Evolutionary conservation across 2,888 invertebrate genomes (phyloP).

Genomic region (Ormyrus rosae): DNA sequence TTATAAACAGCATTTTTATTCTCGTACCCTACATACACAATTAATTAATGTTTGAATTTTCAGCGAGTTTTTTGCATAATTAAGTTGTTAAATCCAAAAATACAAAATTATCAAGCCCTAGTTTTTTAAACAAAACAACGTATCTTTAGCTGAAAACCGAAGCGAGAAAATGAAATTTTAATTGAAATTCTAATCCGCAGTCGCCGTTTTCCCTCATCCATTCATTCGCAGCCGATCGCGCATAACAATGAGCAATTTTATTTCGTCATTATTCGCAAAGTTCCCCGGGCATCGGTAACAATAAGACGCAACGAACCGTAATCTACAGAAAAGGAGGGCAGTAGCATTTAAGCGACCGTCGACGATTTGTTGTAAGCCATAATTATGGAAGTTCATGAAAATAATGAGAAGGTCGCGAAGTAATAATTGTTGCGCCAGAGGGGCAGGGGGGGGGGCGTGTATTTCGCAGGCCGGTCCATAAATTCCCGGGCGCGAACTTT

Average conservation of each 20-base stretch:
- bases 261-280: neutral
- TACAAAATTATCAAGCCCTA: too few species aligned
- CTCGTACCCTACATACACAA: too few species aligned
- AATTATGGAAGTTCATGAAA: conserved; percentile 26
- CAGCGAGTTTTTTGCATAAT: too few species aligned
- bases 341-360: neutral
- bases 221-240: neutral
- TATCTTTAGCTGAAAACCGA: too few species aligned
- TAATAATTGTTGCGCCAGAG: conserved; percentile 45
- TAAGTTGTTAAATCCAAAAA: too few species aligned
- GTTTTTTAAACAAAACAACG: too few species aligned
- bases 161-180: neutral
- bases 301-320: neutral
- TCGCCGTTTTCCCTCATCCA: too few species aligned
- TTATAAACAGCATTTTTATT: too few species aligned
- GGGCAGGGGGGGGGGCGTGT: neutral
- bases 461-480: conserved; percentile 5
- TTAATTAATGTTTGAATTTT: too few species aligned
- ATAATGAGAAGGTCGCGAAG: conserved; percentile 33
- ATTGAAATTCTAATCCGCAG: neutral
- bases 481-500: conserved; percentile 30
- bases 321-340: neutral
- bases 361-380: conserved; percentile 23
- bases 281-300: neutral
- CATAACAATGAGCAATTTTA: conserved; percentile 23